phyloP scores from a whole-genome alignment of 2,113 vertebrate genomes.

The Elephantulus edwardii region DNA sequence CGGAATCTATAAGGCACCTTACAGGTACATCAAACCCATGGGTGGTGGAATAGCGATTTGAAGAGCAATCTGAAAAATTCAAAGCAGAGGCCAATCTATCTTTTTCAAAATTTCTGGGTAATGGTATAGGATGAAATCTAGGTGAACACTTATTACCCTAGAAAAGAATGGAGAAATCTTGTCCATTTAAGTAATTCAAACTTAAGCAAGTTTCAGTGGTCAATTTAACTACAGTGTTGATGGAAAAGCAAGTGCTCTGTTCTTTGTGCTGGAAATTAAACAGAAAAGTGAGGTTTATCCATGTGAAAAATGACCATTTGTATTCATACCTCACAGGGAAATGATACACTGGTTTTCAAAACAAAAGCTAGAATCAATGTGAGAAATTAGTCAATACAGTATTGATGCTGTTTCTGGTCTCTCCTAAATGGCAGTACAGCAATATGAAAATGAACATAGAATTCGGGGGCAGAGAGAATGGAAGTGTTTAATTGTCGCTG shows the following conservation, averaged over 20 bases:
- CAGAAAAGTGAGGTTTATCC: not conserved
- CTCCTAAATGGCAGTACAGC: not conserved
- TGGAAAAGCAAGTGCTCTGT: not conserved
- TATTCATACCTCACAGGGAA: not conserved
- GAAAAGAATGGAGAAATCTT: not conserved
- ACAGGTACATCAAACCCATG: rapidly evolving
- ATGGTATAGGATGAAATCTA: not conserved
- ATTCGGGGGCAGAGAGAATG: not conserved
- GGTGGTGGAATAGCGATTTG: too few relatives aligned
- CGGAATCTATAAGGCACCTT: not conserved
- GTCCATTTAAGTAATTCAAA: not conserved
- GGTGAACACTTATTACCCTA: not conserved
- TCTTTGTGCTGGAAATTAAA: not conserved
- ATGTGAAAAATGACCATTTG: not conserved
- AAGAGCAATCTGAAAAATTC: not conserved
- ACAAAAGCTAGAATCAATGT: not conserved
- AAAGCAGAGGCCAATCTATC: not conserved
- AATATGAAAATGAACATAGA: too few relatives aligned
- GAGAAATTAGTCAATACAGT: not conserved
- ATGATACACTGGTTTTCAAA: not conserved
- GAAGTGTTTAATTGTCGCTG: too few relatives aligned
- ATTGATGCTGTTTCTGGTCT: not conserved
- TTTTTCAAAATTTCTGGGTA: not conserved
- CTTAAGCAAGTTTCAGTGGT: not conserved
- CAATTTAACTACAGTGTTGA: not conserved